Evolutionary conservation across 2,888 invertebrate species (phyloP).

Genomic region (Polyommatus iphigenia): DNA sequence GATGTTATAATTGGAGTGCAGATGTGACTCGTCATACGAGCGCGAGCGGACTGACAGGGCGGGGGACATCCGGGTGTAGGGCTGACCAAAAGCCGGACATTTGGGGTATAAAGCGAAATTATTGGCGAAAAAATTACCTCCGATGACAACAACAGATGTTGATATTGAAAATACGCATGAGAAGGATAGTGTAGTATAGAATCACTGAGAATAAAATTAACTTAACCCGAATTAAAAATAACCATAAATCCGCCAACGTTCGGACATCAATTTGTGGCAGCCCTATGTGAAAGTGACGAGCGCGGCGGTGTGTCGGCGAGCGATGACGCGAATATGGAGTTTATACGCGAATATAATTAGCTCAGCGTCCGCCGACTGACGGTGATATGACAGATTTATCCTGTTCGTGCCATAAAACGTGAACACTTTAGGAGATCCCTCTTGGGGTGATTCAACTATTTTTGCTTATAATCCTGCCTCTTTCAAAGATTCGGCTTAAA

Average conservation of each 20-base stretch:
- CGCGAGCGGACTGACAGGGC: slow-evolving; percentile 37
- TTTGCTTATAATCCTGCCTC: not conserved
- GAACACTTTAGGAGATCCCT: not conserved
- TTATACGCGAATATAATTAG: slow-evolving; percentile 24
- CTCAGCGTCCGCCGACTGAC: slow-evolving; percentile 5
- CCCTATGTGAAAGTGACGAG: slow-evolving; percentile 8
- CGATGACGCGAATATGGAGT: not conserved
- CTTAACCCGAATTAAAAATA: no score
- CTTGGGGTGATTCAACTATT: not conserved
- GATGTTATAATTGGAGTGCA: slow-evolving; percentile 43
- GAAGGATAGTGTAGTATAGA: no score
- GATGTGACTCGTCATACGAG: slow-evolving; percentile 44
- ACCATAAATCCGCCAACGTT: not conserved
- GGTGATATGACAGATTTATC: slow-evolving; percentile 17
- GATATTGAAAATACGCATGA: no score
- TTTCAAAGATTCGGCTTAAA: no score
- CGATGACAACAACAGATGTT: no score
- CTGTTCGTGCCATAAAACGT: not conserved
- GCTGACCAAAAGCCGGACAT: not conserved
- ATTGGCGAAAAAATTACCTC: no score
- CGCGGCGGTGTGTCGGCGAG: not conserved
- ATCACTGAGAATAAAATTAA: no score
- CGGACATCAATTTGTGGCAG: not conserved
- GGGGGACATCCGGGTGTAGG: slow-evolving; percentile 42
- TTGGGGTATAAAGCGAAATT: not conserved